Evolutionary conservation across 1,140 invertebrate species (phyloP).

Genomic region (Drosophila carrolli): DNA sequence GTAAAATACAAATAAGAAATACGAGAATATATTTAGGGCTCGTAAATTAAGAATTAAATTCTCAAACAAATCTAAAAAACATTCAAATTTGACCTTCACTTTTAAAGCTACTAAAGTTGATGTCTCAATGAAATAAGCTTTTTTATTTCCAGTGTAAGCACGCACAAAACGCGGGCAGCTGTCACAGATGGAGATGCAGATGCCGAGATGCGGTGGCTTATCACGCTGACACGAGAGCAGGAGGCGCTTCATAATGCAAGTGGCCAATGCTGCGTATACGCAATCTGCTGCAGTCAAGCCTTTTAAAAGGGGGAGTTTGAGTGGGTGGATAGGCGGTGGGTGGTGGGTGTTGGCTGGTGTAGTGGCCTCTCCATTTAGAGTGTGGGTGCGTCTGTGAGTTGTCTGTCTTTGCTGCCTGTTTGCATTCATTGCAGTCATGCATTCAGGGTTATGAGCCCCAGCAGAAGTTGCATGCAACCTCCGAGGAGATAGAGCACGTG

Average conservation of each 20-base stretch:
- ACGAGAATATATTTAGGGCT: no score
- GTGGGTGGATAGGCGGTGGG: not conserved
- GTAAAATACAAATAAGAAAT: no score
- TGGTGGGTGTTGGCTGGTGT: not conserved
- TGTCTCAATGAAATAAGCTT: not conserved
- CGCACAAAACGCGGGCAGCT: conserved; percentile 38
- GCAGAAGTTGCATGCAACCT: conserved; percentile 59
- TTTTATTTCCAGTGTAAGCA: conserved; percentile 33
- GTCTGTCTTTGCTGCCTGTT: conserved; percentile 53
- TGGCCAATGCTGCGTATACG: conserved; percentile 81
- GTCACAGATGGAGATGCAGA: conserved; percentile 35
- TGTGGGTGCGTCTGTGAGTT: conserved; percentile 63
- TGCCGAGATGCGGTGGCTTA: conserved; percentile 61
- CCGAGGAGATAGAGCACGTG: conserved; percentile 68
- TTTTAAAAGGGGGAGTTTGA: not conserved
- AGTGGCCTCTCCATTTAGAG: conserved; percentile 5
- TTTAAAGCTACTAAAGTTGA: no score
- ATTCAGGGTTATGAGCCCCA: conserved; percentile 75
- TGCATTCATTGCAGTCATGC: conserved; percentile 68
- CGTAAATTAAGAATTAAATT: no score
- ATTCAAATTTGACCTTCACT: no score
- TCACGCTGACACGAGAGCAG: conserved; percentile 51
- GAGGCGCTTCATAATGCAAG: conserved; percentile 73
- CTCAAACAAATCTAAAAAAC: no score
- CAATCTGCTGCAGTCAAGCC: conserved; percentile 53